phyloP scores from a whole-genome alignment of 92 coral and sea anemone genomes.

The Hydrozoanthus gracilis region DNA sequence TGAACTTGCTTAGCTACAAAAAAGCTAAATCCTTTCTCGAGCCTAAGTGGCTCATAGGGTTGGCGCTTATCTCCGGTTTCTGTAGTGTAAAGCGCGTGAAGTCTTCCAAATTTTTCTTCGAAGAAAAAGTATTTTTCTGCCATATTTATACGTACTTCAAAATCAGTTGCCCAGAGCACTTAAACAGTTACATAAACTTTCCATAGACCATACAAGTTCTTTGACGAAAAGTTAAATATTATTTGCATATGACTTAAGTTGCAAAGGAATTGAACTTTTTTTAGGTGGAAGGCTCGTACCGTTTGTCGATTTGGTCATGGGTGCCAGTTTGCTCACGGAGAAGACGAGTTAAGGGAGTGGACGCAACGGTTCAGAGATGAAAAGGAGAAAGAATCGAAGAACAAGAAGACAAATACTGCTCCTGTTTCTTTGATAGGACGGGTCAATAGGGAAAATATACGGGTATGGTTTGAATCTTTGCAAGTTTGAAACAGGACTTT shows the following conservation, averaged over 20 bases:
- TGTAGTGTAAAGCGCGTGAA: too few relatives aligned
- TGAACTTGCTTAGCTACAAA: too few relatives aligned
- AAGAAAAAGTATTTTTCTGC: too few relatives aligned
- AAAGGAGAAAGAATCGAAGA: not conserved
- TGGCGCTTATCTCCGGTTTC: too few relatives aligned
- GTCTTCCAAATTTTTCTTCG: too few relatives aligned
- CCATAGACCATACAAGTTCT: too few relatives aligned
- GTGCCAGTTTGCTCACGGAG: slow-evolving; percentile 33
- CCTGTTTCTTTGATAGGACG: not conserved
- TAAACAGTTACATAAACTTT: too few relatives aligned
- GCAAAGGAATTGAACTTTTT: not conserved
- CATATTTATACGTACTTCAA: too few relatives aligned
- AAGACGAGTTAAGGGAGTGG: slow-evolving; percentile 7
- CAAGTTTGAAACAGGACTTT: not conserved
- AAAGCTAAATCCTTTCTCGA: too few relatives aligned
- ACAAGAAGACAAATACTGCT: not conserved
- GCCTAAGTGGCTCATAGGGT: too few relatives aligned
- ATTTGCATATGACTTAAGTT: not conserved
- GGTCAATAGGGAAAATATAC: not conserved
- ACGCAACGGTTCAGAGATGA: not conserved
- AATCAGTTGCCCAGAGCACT: too few relatives aligned
- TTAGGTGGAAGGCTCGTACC: slow-evolving; percentile 17
- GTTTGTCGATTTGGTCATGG: slow-evolving; percentile 33
- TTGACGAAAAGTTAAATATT: too few relatives aligned
- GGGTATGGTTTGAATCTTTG: not conserved